phyloP scores from a whole-genome alignment of 2,113 vertebrate genomes.

The Fukomys damarensis region DNA sequence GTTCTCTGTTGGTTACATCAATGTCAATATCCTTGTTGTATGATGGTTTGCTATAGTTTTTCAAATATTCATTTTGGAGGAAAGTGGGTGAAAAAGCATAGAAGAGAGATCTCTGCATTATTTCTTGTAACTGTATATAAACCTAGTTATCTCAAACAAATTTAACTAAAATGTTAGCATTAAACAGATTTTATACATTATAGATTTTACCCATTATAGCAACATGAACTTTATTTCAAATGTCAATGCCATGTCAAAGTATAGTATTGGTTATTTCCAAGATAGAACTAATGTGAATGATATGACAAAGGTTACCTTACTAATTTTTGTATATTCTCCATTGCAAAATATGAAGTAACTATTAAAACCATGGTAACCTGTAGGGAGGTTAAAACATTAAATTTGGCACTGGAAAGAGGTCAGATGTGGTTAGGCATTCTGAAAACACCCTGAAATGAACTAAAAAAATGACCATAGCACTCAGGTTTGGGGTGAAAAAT shows the following conservation, averaged over 20 bases:
- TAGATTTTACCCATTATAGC: not conserved
- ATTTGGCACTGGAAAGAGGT: not conserved
- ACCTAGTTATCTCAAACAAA: not conserved
- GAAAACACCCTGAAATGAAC: not conserved
- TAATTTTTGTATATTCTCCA: not conserved
- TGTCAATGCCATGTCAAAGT: not conserved
- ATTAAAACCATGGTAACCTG: conserved; percentile 8
- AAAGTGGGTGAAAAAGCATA: not conserved
- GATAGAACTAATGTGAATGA: conserved; percentile 1
- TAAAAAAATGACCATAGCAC: not conserved
- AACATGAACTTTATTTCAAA: conserved; percentile 15
- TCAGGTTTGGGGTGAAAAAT: not conserved
- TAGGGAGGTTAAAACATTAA: conserved; percentile 25
- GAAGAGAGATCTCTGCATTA: not conserved
- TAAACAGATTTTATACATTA: not conserved
- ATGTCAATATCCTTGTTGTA: not conserved
- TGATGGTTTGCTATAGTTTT: not conserved
- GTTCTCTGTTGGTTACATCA: not conserved
- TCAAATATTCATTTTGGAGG: not conserved
- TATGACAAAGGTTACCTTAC: not conserved
- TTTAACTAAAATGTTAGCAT: not conserved
- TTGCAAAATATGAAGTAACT: conserved; percentile 24
- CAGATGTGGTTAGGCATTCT: not conserved
- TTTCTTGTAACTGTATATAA: not conserved
- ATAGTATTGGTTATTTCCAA: not conserved